Conservation (phyloP, 2,113 vertebrate genomes). For the Megalops atlanticus region DNA sequence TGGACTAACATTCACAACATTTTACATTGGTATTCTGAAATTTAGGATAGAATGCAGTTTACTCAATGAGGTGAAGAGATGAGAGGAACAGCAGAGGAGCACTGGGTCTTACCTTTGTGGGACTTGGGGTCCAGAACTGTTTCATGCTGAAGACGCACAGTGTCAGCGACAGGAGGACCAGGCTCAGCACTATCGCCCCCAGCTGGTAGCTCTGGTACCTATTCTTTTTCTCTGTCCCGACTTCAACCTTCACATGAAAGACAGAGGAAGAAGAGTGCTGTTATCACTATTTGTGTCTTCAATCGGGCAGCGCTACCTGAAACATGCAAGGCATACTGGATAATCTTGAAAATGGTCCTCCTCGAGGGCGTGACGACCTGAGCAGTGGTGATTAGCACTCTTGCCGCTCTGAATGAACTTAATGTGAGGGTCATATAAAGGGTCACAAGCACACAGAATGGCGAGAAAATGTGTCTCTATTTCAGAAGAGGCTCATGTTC, state of each 20-base stretch:
- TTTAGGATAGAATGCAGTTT: not conserved
- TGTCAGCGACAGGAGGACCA: constrained; percentile 63
- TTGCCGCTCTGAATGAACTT: not conserved
- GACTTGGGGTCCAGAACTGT: constrained; percentile 66
- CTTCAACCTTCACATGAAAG: constrained; percentile 60
- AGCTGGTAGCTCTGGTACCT: constrained; percentile 60
- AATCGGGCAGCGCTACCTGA: too few relatives aligned
- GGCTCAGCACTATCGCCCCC: constrained; percentile 57
- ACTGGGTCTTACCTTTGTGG: constrained; percentile 70
- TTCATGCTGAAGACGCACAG: constrained; percentile 66
- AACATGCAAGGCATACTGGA: too few relatives aligned
- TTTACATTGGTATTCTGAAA: not conserved
- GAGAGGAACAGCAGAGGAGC: not conserved
- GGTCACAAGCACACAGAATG: too few relatives aligned
- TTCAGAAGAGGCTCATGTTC: too few relatives aligned
- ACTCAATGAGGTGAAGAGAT: not conserved
- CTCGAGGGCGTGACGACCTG: too few relatives aligned
- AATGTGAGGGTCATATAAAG: not conserved
- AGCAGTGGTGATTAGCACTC: not conserved
- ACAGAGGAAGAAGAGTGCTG: not conserved
- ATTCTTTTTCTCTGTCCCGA: constrained; percentile 60
- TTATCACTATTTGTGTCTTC: not conserved
- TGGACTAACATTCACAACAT: too few relatives aligned
- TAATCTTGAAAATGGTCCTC: too few relatives aligned
- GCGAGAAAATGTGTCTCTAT: too few relatives aligned